Evolutionary conservation across 2,888 invertebrate species (phyloP), one percentile per base, ranked within the genome.

Genomic region (Apodemia hepburni): DNA sequence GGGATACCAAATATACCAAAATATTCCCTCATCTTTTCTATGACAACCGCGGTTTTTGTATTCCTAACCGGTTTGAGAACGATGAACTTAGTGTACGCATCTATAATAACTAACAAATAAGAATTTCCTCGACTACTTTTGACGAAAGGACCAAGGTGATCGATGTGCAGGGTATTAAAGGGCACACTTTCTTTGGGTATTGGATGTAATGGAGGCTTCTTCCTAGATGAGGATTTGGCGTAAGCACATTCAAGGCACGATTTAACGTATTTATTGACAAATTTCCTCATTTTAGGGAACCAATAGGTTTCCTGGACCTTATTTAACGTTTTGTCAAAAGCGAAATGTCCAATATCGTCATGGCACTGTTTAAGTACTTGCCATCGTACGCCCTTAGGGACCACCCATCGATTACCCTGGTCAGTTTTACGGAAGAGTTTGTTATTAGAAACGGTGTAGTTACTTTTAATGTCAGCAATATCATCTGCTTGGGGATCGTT

Each of bases 321-420:
- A 3, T 63, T 64, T 11, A 64, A 54, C 0, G 67, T 68, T 58
- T 68, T 68, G 2, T 69, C 66, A 11, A 65, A 33, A 5, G 60
- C 47, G 22, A 66, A 68, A 51, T 70, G 68, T 17, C 69, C 69
- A 7, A 66, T 66, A 8, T 69, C 66, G 33, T 67, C 67, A 33
- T 69, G 70, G n/a, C 62, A 64, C 2, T 51, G 12, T 9, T 67
- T 67, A 3, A 68, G 47, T 5, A 69, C 58, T 12, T 69, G 64
- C 66, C 67, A 69, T 11, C 69, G 47, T 7, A 65, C 66, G 0
- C 65, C 66, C 22, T 68, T 67, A 18, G 68, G 69, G 29, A 68
- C 66, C 0, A 68, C 63, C 64, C 66, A 68, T 45, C 60, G 42
- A 9, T 63, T 60, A 9, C 67, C 69, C 15, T 60, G 61, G 0